Conservation (phyloP, 2,888 invertebrate species). For the Andricus curvator region DNA sequence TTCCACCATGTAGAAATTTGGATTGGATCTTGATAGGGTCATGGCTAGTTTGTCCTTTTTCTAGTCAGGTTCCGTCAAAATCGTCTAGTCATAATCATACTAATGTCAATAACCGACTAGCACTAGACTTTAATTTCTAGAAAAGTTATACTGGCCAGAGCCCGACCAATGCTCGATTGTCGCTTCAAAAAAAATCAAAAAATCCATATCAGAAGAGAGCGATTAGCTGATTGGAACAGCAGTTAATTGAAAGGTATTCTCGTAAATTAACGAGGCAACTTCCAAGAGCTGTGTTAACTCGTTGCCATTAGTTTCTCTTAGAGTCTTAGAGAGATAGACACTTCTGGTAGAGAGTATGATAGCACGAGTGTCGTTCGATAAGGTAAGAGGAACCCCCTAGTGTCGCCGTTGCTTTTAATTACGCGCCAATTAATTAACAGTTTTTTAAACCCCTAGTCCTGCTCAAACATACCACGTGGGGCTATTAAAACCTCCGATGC, state of each 20-base stretch:
- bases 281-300: slow-evolving; percentile 49
- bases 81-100: too few species aligned
- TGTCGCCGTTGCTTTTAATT: slow-evolving; percentile 70
- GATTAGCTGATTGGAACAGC: neutral
- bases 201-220: neutral
- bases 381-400: slow-evolving; percentile 48
- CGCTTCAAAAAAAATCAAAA: neutral
- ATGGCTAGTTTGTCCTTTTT: too few species aligned
- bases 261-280: slow-evolving; percentile 50
- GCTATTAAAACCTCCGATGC: slow-evolving; percentile 60
- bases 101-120: too few species aligned
- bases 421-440: slow-evolving; percentile 73
- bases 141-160: too few species aligned
- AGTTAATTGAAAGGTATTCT: slow-evolving; percentile 45
- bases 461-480: slow-evolving; percentile 51
- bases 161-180: too few species aligned
- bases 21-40: too few species aligned
- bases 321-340: slow-evolving; percentile 41
- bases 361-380: slow-evolving; percentile 42
- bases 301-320: slow-evolving; percentile 51
- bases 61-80: too few species aligned
- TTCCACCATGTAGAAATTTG: neutral
- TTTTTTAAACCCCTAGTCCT: slow-evolving; percentile 44
- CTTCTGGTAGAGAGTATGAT: slow-evolving; percentile 26
- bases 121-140: too few species aligned